Base-by-base conservation (phyloP, 2,797 vertebrate species). In the Gobionotothen gibberifrons region DNA sequence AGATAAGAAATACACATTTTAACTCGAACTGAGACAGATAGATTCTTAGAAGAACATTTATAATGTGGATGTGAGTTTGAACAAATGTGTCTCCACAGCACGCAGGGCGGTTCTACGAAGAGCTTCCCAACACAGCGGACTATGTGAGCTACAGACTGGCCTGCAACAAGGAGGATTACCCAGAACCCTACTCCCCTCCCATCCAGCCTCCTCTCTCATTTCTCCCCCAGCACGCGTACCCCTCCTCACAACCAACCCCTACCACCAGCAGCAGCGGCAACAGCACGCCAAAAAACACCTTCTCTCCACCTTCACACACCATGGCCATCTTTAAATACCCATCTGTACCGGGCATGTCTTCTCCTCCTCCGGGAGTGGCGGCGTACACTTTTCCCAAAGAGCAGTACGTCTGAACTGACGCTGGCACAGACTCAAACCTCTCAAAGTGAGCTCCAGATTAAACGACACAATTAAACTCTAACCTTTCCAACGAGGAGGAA, bases 321-420 rank as follows among this genome's bases (percentile, higher is more conserved):
- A 89, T 56, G 42, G 93, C 94, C 92, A 78, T 92, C 62, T 93
- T 93, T 66, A 92, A 90, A 69, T 93, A 93, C 78, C 93, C 93
- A 3, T 87, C 93, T 0, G 79, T 90, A 13, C 64, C 75, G 1
- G 91, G 89, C 36, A 64, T 90, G 75, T 63, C 90, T 9, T 85
- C 91, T 87, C 95, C 89, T 83, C 94, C 88, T 48, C 92, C 84
- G 0, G 91, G 90, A 22, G 82, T 86, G 40, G 89, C 92, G 13
- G 87, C 94, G 0, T 96, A 96, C 86, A 94, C 95, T 65, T 96
- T 94, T 79, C 95, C 94, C 39, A 94, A 96, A 90, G 95, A 96
- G 90, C 96, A 97, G 89, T 97, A 97, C 4, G 95, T 97, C 69
- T 96, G 86, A 94, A 70, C n/a, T 0, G 0, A 53, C 56, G n/a